Evolutionary conservation across 2,113 vertebrate genomes (phyloP).

Genomic region (Petaurus breviceps): DNA sequence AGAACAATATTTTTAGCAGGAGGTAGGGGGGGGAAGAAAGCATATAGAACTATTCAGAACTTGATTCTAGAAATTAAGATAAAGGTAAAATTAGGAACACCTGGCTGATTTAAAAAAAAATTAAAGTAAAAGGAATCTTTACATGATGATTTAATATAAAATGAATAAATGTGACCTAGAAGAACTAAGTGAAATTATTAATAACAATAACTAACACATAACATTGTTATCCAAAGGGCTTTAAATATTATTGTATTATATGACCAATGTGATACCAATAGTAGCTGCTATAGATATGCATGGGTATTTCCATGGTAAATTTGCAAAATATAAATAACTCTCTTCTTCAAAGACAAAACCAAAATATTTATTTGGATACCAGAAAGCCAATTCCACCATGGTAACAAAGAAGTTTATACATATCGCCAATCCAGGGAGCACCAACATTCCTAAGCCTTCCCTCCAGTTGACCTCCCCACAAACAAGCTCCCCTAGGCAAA

Average conservation of each 20-base stretch:
- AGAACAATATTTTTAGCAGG: neutral
- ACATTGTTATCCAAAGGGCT: neutral
- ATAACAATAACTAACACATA: neutral
- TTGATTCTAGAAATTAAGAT: conserved; percentile 15
- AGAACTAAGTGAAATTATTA: neutral
- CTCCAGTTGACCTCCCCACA: too few species aligned
- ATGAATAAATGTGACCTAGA: conserved; percentile 7
- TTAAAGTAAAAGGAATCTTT: neutral
- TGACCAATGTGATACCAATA: too few species aligned
- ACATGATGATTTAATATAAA: neutral
- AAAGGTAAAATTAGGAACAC: conserved; percentile 11
- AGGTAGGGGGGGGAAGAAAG: neutral
- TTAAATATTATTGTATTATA: neutral
- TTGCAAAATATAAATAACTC: too few species aligned
- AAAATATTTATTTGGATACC: too few species aligned
- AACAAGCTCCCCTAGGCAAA: too few species aligned
- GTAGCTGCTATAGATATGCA: too few species aligned
- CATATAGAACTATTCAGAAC: conserved; percentile 33
- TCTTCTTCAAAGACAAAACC: too few species aligned
- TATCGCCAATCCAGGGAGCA: too few species aligned
- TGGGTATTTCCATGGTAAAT: too few species aligned
- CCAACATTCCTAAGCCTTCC: too few species aligned
- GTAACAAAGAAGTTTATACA: too few species aligned
- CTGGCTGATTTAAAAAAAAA: neutral
- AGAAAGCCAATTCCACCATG: too few species aligned